Percentiles rank a stretch among this genome's conserved stretches.
Conservation (phyloP, 2,888 invertebrate species). For the Noctua pronuba region DNA sequence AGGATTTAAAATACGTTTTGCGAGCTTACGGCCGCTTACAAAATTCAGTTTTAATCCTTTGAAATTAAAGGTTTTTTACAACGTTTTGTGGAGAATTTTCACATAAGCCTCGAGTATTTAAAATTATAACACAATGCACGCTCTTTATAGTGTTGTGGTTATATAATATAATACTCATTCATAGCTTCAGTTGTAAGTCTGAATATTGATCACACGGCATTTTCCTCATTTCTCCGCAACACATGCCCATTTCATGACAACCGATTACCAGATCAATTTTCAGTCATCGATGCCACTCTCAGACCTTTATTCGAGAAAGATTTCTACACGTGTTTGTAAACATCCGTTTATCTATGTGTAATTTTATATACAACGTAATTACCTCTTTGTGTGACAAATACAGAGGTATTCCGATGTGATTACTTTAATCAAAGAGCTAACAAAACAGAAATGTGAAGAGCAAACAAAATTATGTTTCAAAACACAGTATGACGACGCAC, state of each 20-base stretch:
- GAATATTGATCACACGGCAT: neutral
- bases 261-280: neutral
- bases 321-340: neutral
- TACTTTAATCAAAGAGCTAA: neutral
- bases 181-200: neutral
- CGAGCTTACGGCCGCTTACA: conserved; percentile 16
- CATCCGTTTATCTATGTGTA: neutral
- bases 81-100: conserved; percentile 6
- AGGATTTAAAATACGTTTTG: conserved; percentile 37
- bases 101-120: conserved; percentile 14
- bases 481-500: conserved; percentile 9
- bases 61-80: conserved; percentile 36
- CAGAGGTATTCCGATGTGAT: neutral
- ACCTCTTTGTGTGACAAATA: neutral
- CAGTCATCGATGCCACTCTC: neutral
- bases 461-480: conserved; percentile 19
- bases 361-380: neutral
- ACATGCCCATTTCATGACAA: neutral
- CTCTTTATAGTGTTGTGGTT: neutral
- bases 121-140: neutral
- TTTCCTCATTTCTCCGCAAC: neutral
- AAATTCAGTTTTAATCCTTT: conserved; percentile 46
- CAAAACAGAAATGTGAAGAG: neutral
- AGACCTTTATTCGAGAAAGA: neutral
- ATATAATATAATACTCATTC: neutral